Percentiles rank a stretch among this genome's conserved stretches.
These are phyloP conservation scores for Catonia carolina DNA, from an alignment of 2,888 invertebrate species.

Conservation along the genomic window DNA sequence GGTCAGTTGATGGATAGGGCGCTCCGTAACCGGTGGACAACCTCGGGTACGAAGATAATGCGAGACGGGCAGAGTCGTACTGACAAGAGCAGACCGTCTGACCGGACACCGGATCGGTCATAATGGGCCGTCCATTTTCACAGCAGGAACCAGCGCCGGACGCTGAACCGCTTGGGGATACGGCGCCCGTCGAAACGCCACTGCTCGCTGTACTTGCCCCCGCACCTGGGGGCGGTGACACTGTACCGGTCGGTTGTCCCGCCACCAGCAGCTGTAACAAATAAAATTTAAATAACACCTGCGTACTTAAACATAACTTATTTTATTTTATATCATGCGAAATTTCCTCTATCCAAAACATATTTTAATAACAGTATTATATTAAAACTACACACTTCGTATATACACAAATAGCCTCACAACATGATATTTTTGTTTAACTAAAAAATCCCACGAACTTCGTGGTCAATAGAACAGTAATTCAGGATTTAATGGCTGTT, in stretches of 20 bases:
- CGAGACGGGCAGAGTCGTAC: constrained; percentile 79
- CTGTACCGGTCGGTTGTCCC: constrained; percentile 39
- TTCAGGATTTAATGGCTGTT: too few relatives aligned
- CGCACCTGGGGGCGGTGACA: constrained; percentile 43
- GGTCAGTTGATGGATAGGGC: constrained; percentile 84
- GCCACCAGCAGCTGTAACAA: constrained; percentile 59
- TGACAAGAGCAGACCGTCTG: constrained; percentile 93
- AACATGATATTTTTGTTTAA: too few relatives aligned
- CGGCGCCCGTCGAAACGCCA: constrained; percentile 39
- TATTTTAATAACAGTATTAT: too few relatives aligned
- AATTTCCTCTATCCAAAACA: too few relatives aligned
- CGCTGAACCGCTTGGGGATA: constrained; percentile 41
- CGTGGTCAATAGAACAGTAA: too few relatives aligned
- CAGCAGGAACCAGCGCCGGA: constrained; percentile 67
- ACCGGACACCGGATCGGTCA: constrained; percentile 88
- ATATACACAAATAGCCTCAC: too few relatives aligned
- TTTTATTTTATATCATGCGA: background rate
- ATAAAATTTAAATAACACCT: constrained; percentile 22
- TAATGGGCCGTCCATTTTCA: constrained; percentile 84
- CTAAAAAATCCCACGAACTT: too few relatives aligned
- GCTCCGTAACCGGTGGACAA: constrained; percentile 69
- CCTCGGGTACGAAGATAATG: constrained; percentile 74
- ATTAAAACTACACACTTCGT: too few relatives aligned
- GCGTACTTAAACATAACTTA: too few relatives aligned
- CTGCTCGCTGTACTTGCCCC: constrained; percentile 52